These are phyloP conservation scores for Eutrigla gurnardus DNA, from an alignment of 2,797 vertebrate species.

Conservation along the genomic window DNA sequence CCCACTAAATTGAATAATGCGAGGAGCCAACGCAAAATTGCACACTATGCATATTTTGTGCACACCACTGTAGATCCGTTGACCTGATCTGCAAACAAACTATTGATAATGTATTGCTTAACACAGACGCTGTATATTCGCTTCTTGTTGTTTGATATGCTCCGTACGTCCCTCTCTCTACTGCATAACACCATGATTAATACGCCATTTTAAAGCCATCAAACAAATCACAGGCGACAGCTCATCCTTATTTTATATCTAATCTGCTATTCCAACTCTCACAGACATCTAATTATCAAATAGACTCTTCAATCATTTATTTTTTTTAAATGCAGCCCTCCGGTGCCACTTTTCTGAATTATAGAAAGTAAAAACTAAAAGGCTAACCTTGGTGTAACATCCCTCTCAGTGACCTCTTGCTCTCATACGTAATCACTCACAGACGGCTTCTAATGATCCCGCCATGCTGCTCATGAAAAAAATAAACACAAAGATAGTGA, in stretches of 20 bases:
- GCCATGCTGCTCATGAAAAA: slow-evolving; percentile 22
- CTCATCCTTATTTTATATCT: slow-evolving; percentile 22
- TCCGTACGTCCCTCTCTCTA: background rate
- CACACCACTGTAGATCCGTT: slow-evolving; percentile 29
- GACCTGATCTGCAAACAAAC: slow-evolving; percentile 23
- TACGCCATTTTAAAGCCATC: slow-evolving; percentile 28
- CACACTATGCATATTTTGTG: slow-evolving; percentile 13
- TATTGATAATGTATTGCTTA: background rate
- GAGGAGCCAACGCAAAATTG: slow-evolving; percentile 21
- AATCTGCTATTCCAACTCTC: slow-evolving; percentile 4
- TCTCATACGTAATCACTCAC: slow-evolving; percentile 21
- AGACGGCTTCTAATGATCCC: slow-evolving; percentile 17
- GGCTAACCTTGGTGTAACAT: slow-evolving; percentile 22
- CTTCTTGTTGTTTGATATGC: slow-evolving; percentile 9
- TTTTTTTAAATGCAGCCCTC: background rate
- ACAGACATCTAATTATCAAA: slow-evolving; percentile 1
- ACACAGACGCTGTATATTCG: slow-evolving; percentile 7
- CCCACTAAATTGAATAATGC: slow-evolving; percentile 36
- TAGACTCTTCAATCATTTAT: background rate
- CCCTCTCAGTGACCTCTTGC: slow-evolving; percentile 12
- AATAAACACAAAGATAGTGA: slow-evolving; percentile 50
- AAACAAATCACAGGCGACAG: slow-evolving; percentile 19
- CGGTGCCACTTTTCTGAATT: slow-evolving; percentile 1
- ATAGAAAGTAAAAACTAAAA: background rate
- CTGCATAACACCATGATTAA: background rate